phyloP scores from a whole-genome alignment of 1,140 invertebrate genomes.

The Magallana angulata region DNA sequence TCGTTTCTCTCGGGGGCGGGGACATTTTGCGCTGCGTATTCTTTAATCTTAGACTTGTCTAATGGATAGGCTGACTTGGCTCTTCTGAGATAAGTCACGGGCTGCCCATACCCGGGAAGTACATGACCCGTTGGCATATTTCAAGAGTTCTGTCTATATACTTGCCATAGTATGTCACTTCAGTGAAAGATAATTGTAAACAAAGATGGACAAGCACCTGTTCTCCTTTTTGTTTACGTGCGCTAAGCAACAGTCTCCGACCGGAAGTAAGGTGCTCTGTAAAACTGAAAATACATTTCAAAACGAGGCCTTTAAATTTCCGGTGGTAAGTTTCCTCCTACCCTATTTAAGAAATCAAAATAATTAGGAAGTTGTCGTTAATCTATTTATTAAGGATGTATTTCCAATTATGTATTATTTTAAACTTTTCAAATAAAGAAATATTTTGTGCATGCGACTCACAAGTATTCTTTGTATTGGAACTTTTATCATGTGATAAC shows the following conservation, averaged over 20 bases:
- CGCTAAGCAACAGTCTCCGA: slow-evolving; percentile 60
- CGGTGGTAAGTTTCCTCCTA: slow-evolving; percentile 10
- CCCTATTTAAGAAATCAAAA: neutral
- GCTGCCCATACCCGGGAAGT: slow-evolving; percentile 74
- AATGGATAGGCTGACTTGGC: slow-evolving; percentile 69
- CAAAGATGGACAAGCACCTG: slow-evolving; percentile 16
- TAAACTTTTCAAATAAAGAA: too few relatives aligned
- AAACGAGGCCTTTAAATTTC: slow-evolving; percentile 14
- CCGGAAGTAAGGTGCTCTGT: slow-evolving; percentile 47
- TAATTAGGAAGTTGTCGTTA: too few relatives aligned
- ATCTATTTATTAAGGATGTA: too few relatives aligned
- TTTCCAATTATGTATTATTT: too few relatives aligned
- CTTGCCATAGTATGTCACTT: slow-evolving; percentile 4
- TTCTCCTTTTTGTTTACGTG: slow-evolving; percentile 56
- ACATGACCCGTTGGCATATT: slow-evolving; percentile 74
- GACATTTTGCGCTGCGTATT: slow-evolving; percentile 58
- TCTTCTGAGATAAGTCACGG: slow-evolving; percentile 66
- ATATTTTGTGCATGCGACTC: neutral
- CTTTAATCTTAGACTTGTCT: slow-evolving; percentile 64
- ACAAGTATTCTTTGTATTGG: neutral
- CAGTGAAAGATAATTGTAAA: neutral
- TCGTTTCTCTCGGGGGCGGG: slow-evolving; percentile 56
- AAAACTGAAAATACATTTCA: neutral
- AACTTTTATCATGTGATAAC: neutral
- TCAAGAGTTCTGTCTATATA: slow-evolving; percentile 43